Evolutionary conservation across 1,140 invertebrate species (phyloP), one percentile per base, ranked within the genome.

Genomic region (Drosophila truncata): DNA sequence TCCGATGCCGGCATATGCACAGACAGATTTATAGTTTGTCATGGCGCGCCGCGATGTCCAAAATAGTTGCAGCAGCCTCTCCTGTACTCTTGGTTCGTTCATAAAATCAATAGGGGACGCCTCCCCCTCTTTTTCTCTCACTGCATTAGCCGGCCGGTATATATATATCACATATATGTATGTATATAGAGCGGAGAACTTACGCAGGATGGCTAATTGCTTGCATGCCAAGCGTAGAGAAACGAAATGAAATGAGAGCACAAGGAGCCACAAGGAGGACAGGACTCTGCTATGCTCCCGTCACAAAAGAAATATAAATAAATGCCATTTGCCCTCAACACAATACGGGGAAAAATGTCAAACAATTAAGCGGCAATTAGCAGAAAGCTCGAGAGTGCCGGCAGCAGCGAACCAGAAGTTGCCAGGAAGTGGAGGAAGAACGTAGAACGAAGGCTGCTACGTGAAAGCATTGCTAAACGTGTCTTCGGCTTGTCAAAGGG

Each of bases 11-110:
- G 85, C 81, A 55, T 55, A 55, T 55, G 52, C 52, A 69, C 78
- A 75, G 85, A 88, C 85, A 88, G 84, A 88, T 88, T 88, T 88
- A 88, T 88, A 84, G 83, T 87, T 88, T 87, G 82, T 85, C 82
- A 72, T 84, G 81, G 81, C 81, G 81, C 81, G 82, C 70, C 78
- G 61, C 71, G 42, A n/a, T 49, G 42, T 29, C 62, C 73, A 88
- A 86, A 86, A 87, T 88, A 86, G 83, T 87, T 84, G 78, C 80
- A 82, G 73, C 80, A 78, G 57, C 49, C 58, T 35, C 33, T 59
- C 58, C 80, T 44, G 67, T 71, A 76, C 14, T 49, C 59, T 77
- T 77, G 77, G 84, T 85, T 82, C 84, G 84, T 87, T 87, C 84
- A 88, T 87, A 87, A 87, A 88, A 88, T 88, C 85, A 87, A 87